Evolutionary conservation across 1,140 invertebrate genomes (phyloP), one percentile per base, ranked within the genome.

Genomic region (Drosophila yakuba): DNA sequence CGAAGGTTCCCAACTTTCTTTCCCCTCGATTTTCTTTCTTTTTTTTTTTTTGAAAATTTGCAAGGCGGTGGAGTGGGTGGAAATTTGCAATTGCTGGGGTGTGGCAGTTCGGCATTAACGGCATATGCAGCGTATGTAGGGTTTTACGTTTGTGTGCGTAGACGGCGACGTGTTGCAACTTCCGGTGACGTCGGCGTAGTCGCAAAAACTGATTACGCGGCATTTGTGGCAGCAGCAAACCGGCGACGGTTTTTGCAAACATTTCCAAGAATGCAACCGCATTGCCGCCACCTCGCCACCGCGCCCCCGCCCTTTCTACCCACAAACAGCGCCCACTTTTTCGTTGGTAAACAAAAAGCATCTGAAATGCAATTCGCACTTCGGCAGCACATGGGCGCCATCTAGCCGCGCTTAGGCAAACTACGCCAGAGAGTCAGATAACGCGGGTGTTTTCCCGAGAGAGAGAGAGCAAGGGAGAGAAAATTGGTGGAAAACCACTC

Each of bases 171-270:
- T 81, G 82, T 85, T 86, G 82, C 75, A 83, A 82, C 83, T 88
- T 86, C 83, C 83, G 82, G 68, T 74, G 74, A 52, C 55, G 45
- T 15, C 43, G 48, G 36, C 54, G 28, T 32, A 64, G 47, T 47
- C 55, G 63, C 78, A 82, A 88, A 82, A 86, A 86, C 69, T 81
- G 82, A 86, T 88, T 86, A 86, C 83, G 74, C 74, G 62, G 83
- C 83, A 78, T 84, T 85, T 84, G 80, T 73, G 81, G 60, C 75
- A 84, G 74, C 75, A 75, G 73, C 74, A 55, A 77, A 80, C 81
- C 73, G 80, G 80, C 81, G 81, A 61, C 73, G 74, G 51, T 85
- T 85, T 78, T 85, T 77, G 74, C 74, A 52, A 77, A 74, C 79
- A 62, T 74, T 86, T 74, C 81, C 82, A 85, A 80, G 78, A 84